Conservation (phyloP, 2,888 invertebrate genomes). For the Polydrusus tereticollis region DNA sequence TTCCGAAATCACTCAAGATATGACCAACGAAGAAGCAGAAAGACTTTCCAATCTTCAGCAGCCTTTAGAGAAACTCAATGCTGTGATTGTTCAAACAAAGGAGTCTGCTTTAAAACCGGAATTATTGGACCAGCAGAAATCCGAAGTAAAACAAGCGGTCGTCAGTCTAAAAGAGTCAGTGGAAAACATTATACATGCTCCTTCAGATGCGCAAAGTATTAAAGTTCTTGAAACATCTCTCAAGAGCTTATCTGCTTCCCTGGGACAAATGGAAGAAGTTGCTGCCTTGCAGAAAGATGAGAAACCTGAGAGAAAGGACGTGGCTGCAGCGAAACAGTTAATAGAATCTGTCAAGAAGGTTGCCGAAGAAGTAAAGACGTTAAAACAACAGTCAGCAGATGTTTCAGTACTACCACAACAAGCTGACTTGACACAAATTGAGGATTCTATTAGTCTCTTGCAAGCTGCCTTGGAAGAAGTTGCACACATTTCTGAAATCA, state of each 20-base stretch:
- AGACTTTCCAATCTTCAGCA: background rate
- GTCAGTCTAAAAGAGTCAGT: slow-evolving; percentile 17
- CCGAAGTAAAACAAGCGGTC: slow-evolving; percentile 31
- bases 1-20: background rate
- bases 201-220: slow-evolving; percentile 24
- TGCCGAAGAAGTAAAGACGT: slow-evolving; percentile 37
- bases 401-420: slow-evolving; percentile 2
- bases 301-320: background rate
- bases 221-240: slow-evolving; percentile 25
- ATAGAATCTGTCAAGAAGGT: slow-evolving; percentile 26
- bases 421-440: background rate
- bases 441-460: slow-evolving; percentile 5
- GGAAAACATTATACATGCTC: background rate
- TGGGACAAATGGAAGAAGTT: slow-evolving; percentile 14
- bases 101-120: slow-evolving; percentile 44
- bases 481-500: background rate
- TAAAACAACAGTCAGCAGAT: background rate
- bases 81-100: slow-evolving; percentile 48
- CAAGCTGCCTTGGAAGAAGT: background rate
- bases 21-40: background rate
- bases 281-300: background rate
- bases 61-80: slow-evolving; percentile 51
- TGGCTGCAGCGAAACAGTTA: slow-evolving; percentile 1
- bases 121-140: slow-evolving; percentile 22
- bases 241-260: slow-evolving; percentile 13